Conservation (phyloP, 2,888 invertebrate genomes). For the Pheosia gnoma region DNA sequence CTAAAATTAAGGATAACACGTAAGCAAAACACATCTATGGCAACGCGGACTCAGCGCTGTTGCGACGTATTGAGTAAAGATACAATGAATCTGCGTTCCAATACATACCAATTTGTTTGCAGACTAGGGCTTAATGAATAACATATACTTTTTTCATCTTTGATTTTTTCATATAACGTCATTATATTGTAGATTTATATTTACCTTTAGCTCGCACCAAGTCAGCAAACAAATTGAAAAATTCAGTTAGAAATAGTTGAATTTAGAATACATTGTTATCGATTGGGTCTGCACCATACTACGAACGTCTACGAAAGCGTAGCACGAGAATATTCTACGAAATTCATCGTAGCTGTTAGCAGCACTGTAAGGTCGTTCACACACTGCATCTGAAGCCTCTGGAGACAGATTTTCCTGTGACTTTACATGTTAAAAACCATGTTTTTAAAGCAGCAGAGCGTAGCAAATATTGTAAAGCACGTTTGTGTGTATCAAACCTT, state of each 20-base stretch:
- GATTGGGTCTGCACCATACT: conserved; percentile 12
- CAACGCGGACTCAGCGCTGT: no score
- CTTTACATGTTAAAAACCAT: no score
- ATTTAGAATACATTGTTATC: conserved; percentile 1
- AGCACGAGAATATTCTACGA: conserved; percentile 10
- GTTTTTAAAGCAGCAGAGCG: no score
- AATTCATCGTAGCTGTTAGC: conserved; percentile 3
- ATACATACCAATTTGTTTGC: no score
- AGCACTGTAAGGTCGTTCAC: background rate
- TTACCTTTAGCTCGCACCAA: background rate
- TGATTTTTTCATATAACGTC: no score
- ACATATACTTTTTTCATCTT: no score
- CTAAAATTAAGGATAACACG: no score
- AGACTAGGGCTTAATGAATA: no score
- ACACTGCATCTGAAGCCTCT: background rate
- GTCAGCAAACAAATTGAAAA: background rate
- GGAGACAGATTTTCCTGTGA: background rate
- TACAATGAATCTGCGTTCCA: no score
- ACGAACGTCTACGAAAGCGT: conserved; percentile 28
- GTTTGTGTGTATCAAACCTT: background rate
- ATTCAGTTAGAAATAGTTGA: background rate
- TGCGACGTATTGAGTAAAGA: no score
- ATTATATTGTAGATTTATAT: background rate
- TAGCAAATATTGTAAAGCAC: background rate
- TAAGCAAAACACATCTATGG: no score